These are phyloP conservation scores for Trichosurus vulpecula DNA, from an alignment of 2,797 vertebrate species.

Conservation along the genomic window DNA sequence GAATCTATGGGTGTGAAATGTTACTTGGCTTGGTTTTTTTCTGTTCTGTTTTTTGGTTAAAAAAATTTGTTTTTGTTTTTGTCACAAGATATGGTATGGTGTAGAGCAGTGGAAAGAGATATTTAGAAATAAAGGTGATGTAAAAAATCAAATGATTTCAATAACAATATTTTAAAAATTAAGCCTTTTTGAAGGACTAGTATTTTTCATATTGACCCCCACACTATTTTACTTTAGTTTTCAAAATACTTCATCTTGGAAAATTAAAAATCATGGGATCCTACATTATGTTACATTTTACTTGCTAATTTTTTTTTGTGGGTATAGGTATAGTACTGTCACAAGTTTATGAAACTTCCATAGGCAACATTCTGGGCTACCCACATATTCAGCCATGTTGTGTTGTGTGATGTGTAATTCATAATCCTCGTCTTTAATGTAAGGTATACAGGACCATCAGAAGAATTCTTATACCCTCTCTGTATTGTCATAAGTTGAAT, in stretches of 20 bases:
- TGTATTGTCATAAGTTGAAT: constrained; percentile 6
- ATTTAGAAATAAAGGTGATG: neutral
- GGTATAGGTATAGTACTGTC: neutral
- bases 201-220: neutral
- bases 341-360: neutral
- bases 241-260: neutral
- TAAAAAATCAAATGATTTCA: neutral
- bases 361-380: neutral
- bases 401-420: neutral
- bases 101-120: neutral
- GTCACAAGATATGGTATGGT: neutral
- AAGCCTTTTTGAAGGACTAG: neutral
- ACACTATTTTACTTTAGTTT: neutral
- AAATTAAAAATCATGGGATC: neutral
- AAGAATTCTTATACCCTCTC: neutral
- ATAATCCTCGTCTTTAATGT: neutral
- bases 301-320: neutral
- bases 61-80: neutral
- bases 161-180: neutral
- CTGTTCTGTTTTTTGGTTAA: neutral
- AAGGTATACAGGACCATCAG: neutral
- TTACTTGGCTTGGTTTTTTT: neutral
- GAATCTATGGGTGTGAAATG: neutral
- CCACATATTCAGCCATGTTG: neutral
- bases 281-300: neutral